These are phyloP conservation scores for Aleadryas rufinucha DNA, from an alignment of 2,113 vertebrate species.

Conservation along the genomic window DNA sequence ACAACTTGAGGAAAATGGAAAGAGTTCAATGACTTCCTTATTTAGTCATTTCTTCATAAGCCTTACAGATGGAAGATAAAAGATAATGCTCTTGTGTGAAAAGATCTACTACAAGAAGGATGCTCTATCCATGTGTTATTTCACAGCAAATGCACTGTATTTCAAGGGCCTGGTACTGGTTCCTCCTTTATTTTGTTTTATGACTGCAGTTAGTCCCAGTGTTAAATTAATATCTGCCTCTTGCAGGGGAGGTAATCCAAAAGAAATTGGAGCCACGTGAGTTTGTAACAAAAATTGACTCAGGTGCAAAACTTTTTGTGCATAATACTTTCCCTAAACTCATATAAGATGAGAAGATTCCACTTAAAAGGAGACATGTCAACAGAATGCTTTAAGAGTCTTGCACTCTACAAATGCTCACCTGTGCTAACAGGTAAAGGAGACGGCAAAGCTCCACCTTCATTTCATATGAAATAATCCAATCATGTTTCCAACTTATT, in stretches of 20 bases:
- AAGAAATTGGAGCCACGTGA: background rate
- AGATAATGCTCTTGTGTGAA: background rate
- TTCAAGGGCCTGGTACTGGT: background rate
- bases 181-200: background rate
- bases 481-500: background rate
- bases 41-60: background rate
- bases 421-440: background rate
- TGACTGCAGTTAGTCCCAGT: background rate
- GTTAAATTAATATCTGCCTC: background rate
- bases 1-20: background rate
- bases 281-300: background rate
- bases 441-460: background rate
- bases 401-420: background rate
- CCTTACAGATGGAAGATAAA: background rate
- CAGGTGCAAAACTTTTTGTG: background rate
- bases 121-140: background rate
- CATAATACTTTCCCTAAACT: background rate
- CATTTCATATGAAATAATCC: background rate
- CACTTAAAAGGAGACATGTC: background rate
- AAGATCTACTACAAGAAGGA: background rate
- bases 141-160: background rate
- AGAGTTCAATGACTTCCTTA: background rate
- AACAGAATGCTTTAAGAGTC: background rate
- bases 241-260: background rate
- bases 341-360: background rate